phyloP scores from a whole-genome alignment of 2,113 vertebrate genomes.

The Atrichornis clamosus region DNA sequence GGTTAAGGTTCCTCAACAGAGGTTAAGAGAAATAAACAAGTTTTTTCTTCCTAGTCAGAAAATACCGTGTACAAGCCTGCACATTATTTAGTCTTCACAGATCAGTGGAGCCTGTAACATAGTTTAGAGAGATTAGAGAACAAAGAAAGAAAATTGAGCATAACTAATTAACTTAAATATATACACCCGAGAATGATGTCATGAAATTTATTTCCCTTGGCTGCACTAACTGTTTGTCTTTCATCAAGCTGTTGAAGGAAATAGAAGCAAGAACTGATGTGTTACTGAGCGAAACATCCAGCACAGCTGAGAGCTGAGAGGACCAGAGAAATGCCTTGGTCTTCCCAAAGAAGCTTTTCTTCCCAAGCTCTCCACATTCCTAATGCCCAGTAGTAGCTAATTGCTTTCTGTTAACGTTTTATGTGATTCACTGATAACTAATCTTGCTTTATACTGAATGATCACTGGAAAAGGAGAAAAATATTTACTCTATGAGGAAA shows the following conservation, averaged over 20 bases:
- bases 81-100: constrained; percentile 47
- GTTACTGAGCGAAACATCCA: background rate
- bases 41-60: background rate
- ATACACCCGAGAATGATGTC: background rate
- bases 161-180: constrained; percentile 19
- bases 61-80: background rate
- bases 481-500: background rate
- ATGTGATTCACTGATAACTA: background rate
- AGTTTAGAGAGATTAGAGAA: constrained; percentile 28
- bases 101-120: constrained; percentile 34
- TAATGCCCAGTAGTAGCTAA: background rate
- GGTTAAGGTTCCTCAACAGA: background rate
- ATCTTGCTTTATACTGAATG: background rate
- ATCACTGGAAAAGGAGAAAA: background rate
- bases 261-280: background rate
- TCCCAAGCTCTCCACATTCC: background rate
- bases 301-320: background rate
- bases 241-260: background rate
- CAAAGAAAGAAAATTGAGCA: constrained; percentile 34
- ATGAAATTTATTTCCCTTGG: constrained; percentile 15
- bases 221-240: background rate
- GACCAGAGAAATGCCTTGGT: background rate
- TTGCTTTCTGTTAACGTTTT: background rate
- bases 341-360: background rate
- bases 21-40: constrained; percentile 31